Base-by-base conservation (phyloP, 2,113 vertebrate species). In the Tretioscincus oriximinensis region DNA sequence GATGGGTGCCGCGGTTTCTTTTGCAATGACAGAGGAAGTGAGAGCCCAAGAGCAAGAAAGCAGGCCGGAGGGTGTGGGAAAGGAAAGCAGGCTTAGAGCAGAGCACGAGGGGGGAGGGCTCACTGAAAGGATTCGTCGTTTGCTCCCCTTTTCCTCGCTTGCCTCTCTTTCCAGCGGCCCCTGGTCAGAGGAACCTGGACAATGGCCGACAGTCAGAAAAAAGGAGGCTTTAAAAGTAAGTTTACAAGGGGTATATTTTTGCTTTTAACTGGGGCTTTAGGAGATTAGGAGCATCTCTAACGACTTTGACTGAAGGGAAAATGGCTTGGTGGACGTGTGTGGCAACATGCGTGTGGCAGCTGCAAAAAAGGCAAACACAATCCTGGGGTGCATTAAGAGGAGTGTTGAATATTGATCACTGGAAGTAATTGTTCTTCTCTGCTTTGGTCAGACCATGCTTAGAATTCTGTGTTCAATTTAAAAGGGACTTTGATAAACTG, bases 191-290 rank as follows among this genome's bases (percentile, higher is more conserved):
- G 65, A 76, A 2, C 0, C 0, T 0, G 81, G 68, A 81, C 80
- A 83, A 95, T 96, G 95, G 93, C 89, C 0, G 94, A 96, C 73
- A 77, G 71, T 47, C 85, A 94, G 89, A 96, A 86, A 90, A 94
- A 89, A 82, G 74, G 88, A 78, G 85, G 81, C 90, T 95, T 80
- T 69, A 96, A 95, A 90, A 95, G 95, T 96, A 90, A 96, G 95
- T 95, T 77, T 60, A n/a, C n/a, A 61, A 78, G 80, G 86, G 73
- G 45, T 1, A 29, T 63, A 31, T 16, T 10, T 28, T 49, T n/a
- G 12, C 22, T 45, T 2, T 58, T 4, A 20, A 9, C 29, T 22
- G 26, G 7, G 4, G 12, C 54, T 58, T 58, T 41, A 41, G 29
- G 11, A 29, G 18, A 58, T 5, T 16, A 58, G 54, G 12, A 58